Percentiles rank a stretch among this genome's conserved stretches.
These are phyloP conservation scores for Enteromius unitaeniatus DNA, from an alignment of 2,797 vertebrate genomes.

Conservation along the genomic window DNA sequence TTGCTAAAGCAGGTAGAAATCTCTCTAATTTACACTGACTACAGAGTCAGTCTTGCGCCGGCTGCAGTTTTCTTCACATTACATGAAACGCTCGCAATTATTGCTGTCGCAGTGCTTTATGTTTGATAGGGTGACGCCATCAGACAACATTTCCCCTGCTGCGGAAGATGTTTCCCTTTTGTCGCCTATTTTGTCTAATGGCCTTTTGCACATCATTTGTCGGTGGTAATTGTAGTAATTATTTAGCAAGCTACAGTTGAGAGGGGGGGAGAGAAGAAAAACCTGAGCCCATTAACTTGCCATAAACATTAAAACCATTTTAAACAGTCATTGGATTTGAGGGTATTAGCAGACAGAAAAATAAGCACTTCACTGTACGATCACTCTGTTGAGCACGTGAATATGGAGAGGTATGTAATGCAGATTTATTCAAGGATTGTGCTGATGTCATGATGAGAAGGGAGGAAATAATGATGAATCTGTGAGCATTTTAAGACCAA, in stretches of 20 bases:
- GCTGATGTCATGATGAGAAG: constrained; percentile 10
- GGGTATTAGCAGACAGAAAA: constrained; percentile 72
- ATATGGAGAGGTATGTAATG: constrained; percentile 1
- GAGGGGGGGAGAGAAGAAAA: constrained; percentile 68
- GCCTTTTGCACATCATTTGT: constrained; percentile 80
- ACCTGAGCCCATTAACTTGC: constrained; percentile 82
- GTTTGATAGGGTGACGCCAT: constrained; percentile 67
- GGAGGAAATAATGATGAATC: neutral
- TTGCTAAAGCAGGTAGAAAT: constrained; percentile 58
- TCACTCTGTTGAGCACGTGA: constrained; percentile 64
- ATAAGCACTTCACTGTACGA: constrained; percentile 71
- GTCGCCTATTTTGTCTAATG: constrained; percentile 77
- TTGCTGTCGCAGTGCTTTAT: constrained; percentile 62
- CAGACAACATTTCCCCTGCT: constrained; percentile 66
- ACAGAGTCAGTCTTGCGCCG: constrained; percentile 60
- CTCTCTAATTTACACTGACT: constrained; percentile 47
- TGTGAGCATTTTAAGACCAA: no score
- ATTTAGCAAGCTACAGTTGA: constrained; percentile 77
- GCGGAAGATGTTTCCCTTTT: constrained; percentile 54
- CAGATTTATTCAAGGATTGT: constrained; percentile 38
- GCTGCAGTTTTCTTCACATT: constrained; percentile 65
- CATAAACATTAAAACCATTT: constrained; percentile 81
- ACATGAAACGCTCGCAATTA: constrained; percentile 72
- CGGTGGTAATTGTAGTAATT: constrained; percentile 83
- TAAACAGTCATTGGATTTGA: constrained; percentile 70